Percentiles rank a stretch among this genome's conserved stretches.
These are phyloP conservation scores for Lethrus apterus DNA, from an alignment of 1,140 invertebrate genomes.

Conservation along the genomic window DNA sequence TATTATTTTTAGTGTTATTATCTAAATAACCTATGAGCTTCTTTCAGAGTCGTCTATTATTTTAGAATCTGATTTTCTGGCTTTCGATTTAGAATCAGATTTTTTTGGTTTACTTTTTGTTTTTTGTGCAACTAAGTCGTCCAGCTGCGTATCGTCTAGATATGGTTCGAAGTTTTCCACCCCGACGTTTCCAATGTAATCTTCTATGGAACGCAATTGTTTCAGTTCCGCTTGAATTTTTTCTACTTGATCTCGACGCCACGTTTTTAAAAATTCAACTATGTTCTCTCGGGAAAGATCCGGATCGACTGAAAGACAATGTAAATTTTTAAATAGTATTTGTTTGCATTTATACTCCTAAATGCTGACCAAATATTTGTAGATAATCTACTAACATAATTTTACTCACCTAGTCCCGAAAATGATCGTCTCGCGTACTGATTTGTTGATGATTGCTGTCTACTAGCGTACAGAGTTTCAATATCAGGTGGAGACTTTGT, in stretches of 20 bases:
- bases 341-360: background rate
- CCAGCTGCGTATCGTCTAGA: constrained; percentile 21
- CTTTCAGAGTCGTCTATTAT: no score
- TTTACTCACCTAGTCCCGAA: background rate
- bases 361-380: no score
- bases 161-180: constrained; percentile 16
- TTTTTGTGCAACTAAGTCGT: constrained; percentile 7
- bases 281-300: constrained; percentile 21
- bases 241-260: constrained; percentile 31
- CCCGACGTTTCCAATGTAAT: constrained; percentile 19
- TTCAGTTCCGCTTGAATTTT: constrained; percentile 34
- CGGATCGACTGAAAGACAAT: no score
- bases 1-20: no score
- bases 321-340: background rate
- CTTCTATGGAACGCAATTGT: constrained; percentile 26
- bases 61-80: background rate
- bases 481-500: constrained; percentile 7
- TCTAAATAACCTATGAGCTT: no score
- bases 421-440: constrained; percentile 20
- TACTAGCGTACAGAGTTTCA: constrained; percentile 8
- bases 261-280: constrained; percentile 28
- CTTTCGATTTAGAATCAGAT: constrained; percentile 1
- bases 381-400: background rate
- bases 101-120: background rate
- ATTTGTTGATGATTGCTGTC: constrained; percentile 13